These are phyloP conservation scores for Mimas tiliae DNA, from an alignment of 2,888 invertebrate species.

Conservation along the genomic window DNA sequence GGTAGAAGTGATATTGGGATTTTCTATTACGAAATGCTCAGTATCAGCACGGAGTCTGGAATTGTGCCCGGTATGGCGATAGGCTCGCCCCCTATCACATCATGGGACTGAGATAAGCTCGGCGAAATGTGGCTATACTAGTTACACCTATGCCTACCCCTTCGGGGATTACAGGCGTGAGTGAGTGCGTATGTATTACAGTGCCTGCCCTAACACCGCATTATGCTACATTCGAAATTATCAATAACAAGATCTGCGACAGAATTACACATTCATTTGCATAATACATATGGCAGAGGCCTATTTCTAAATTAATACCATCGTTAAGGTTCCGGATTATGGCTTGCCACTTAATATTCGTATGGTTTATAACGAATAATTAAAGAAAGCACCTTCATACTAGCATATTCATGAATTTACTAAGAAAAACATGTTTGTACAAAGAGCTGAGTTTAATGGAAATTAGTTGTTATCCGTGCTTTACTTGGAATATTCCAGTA, in stretches of 20 bases:
- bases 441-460: not conserved
- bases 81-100: too few relatives aligned
- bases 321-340: not conserved
- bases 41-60: too few relatives aligned
- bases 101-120: too few relatives aligned
- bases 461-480: not conserved
- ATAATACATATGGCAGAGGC: slow-evolving; percentile 6
- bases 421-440: not conserved
- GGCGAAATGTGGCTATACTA: too few relatives aligned
- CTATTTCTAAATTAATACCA: slow-evolving; percentile 12
- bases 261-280: slow-evolving; percentile 13
- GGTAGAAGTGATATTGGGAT: too few relatives aligned
- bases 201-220: not conserved
- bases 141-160: too few relatives aligned
- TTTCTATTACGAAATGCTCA: too few relatives aligned
- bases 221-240: not conserved
- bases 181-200: not conserved
- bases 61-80: too few relatives aligned
- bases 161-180: too few relatives aligned
- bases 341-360: not conserved
- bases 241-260: slow-evolving; percentile 1
- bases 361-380: not conserved
- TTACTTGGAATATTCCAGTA: not conserved
- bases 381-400: slow-evolving; percentile 5
- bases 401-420: slow-evolving; percentile 19